Evolutionary conservation across 2,888 invertebrate genomes (phyloP).

Genomic region (Diplazon laetatorius): DNA sequence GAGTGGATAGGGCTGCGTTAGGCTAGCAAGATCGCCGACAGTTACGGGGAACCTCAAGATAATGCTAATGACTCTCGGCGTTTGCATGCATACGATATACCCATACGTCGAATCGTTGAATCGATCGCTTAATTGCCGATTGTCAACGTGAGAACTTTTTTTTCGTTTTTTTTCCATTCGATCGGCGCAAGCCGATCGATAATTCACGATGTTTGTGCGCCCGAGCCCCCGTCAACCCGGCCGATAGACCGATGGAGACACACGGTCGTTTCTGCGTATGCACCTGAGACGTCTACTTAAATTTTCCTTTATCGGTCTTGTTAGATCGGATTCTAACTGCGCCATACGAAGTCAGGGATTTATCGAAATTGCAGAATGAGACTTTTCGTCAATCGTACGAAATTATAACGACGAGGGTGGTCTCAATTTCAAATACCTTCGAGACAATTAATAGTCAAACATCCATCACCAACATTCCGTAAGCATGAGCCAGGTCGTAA

Average conservation of each 20-base stretch:
- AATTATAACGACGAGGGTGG: background rate
- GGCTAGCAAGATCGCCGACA: constrained; percentile 55
- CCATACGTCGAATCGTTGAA: constrained; percentile 60
- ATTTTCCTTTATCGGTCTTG: constrained; percentile 52
- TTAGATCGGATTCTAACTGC: constrained; percentile 28
- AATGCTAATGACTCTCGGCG: constrained; percentile 63
- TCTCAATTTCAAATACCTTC: background rate
- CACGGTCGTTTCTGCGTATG: constrained; percentile 23
- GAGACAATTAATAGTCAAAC: background rate
- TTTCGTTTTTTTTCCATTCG: too few species aligned
- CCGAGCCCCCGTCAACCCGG: constrained; percentile 34
- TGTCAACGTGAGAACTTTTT: constrained; percentile 64
- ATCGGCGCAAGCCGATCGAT: constrained; percentile 56
- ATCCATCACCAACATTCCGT: background rate
- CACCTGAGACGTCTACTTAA: constrained; percentile 14
- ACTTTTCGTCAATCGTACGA: background rate
- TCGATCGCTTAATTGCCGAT: constrained; percentile 66
- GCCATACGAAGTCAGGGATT: background rate
- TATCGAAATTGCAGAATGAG: background rate
- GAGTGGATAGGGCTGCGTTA: constrained; percentile 45
- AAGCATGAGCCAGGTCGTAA: too few species aligned
- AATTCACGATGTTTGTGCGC: constrained; percentile 57
- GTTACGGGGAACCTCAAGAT: constrained; percentile 60
- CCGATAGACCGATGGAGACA: constrained; percentile 31
- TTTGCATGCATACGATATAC: constrained; percentile 45